Conservation (phyloP, 2,797 vertebrate species). For the Tenualosa ilisha region DNA sequence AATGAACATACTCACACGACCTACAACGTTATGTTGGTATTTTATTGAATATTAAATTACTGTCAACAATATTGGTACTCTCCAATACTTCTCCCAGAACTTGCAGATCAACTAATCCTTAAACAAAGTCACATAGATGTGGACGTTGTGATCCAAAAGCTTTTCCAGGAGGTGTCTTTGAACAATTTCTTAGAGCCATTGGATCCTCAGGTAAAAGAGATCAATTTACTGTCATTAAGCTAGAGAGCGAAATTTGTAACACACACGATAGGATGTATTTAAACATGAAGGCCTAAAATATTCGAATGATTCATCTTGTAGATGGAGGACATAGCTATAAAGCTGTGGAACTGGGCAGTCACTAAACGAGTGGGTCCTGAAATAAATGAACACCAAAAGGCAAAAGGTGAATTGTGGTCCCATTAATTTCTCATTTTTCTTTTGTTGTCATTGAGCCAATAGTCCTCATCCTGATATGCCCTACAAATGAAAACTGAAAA, state of each 20-base stretch:
- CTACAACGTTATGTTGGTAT: neutral
- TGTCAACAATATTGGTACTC: neutral
- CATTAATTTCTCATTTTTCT: neutral
- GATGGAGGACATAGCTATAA: slow-evolving; percentile 85
- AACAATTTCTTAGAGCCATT: slow-evolving; percentile 57
- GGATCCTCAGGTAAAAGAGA: slow-evolving; percentile 69
- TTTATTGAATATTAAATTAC: neutral
- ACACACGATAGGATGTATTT: neutral
- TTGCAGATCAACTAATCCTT: slow-evolving; percentile 68
- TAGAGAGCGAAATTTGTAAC: neutral
- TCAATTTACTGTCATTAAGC: neutral
- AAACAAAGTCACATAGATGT: slow-evolving; percentile 58
- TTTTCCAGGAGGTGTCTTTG: slow-evolving; percentile 74
- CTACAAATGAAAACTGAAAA: neutral
- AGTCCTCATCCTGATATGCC: neutral
- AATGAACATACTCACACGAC: neutral
- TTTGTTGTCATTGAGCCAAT: neutral
- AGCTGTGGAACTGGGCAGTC: slow-evolving; percentile 91
- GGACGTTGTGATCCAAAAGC: slow-evolving; percentile 73
- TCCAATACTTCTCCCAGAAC: slow-evolving; percentile 61
- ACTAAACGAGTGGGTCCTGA: slow-evolving; percentile 69
- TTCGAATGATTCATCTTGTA: slow-evolving; percentile 53
- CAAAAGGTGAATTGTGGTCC: slow-evolving; percentile 73
- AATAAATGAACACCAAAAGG: slow-evolving; percentile 78
- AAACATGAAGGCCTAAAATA: neutral